phyloP scores from a whole-genome alignment of 2,888 invertebrate species.

The Heliothis peltigera region DNA sequence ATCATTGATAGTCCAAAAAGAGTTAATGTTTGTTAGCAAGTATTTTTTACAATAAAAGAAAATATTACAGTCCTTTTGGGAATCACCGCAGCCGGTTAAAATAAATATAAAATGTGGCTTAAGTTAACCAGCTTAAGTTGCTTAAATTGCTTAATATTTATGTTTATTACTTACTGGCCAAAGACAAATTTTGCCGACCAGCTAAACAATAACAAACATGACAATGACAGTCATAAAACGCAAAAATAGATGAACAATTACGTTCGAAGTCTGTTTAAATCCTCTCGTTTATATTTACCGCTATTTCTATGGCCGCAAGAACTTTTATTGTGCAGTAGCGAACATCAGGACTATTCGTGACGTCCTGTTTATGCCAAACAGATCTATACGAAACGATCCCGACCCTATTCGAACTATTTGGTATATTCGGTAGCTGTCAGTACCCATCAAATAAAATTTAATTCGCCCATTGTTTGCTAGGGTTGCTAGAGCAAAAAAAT shows the following conservation, averaged over 20 bases:
- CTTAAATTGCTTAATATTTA: conserved; percentile 7
- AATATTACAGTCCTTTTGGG: neutral
- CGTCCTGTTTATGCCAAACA: conserved; percentile 81
- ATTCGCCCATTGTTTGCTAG: conserved; percentile 80
- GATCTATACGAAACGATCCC: conserved; percentile 59
- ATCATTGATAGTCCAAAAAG: neutral
- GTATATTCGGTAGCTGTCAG: conserved; percentile 79
- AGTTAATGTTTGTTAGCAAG: neutral
- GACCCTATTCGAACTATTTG: conserved; percentile 67
- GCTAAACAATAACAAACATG: neutral
- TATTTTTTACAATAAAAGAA: neutral
- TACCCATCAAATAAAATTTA: conserved; percentile 84
- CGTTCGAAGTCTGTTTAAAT: conserved; percentile 6
- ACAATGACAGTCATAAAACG: conserved; percentile 1
- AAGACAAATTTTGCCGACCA: conserved; percentile 4
- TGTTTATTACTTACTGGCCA: conserved; percentile 28
- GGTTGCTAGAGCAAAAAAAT: conserved; percentile 57
- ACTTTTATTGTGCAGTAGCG: conserved; percentile 67
- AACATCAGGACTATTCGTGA: conserved; percentile 66
- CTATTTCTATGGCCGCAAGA: conserved; percentile 32
- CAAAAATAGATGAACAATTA: conserved; percentile 12
- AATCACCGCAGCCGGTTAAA: neutral
- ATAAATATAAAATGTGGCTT: conserved; percentile 1
- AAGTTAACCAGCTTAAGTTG: neutral
- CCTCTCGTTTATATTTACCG: conserved; percentile 11